Evolutionary conservation across 2,797 vertebrate species (phyloP).

Genomic region (Peromyscus melanophrys): DNA sequence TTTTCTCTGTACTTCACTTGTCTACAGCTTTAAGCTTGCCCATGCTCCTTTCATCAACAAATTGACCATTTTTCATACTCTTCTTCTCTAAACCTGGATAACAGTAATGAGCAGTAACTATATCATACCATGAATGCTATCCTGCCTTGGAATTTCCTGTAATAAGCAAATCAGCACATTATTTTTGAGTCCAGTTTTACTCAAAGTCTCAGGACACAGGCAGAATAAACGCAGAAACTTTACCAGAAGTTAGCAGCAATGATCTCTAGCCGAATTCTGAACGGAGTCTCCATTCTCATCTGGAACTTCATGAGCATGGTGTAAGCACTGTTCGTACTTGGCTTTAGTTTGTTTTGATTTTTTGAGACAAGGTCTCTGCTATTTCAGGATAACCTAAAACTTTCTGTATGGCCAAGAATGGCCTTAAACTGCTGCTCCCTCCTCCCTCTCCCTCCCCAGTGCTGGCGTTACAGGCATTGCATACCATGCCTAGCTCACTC

Average conservation of each 20-base stretch:
- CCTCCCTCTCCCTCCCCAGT: background rate
- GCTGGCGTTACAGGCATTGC: background rate
- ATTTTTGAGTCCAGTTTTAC: background rate
- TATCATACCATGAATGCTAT: background rate
- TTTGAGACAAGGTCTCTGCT: background rate
- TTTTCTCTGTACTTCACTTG: no score
- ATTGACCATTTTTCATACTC: background rate
- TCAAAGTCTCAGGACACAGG: background rate
- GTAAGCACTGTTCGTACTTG: background rate
- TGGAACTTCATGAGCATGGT: background rate
- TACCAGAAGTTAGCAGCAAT: background rate
- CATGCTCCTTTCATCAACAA: background rate
- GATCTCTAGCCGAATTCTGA: background rate
- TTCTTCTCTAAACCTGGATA: no score
- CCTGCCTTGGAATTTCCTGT: background rate
- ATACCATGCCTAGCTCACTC: no score
- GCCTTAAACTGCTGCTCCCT: background rate
- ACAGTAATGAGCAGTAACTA: no score
- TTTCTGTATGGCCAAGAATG: background rate
- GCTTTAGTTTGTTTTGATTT: background rate
- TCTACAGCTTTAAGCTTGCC: background rate
- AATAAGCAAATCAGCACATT: background rate
- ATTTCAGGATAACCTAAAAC: background rate
- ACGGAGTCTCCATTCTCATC: background rate
- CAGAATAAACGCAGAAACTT: background rate